Percentiles rank a stretch among this genome's conserved stretches.
These are phyloP conservation scores for Andrena camellia DNA, from an alignment of 2,888 invertebrate genomes.

Conservation along the genomic window DNA sequence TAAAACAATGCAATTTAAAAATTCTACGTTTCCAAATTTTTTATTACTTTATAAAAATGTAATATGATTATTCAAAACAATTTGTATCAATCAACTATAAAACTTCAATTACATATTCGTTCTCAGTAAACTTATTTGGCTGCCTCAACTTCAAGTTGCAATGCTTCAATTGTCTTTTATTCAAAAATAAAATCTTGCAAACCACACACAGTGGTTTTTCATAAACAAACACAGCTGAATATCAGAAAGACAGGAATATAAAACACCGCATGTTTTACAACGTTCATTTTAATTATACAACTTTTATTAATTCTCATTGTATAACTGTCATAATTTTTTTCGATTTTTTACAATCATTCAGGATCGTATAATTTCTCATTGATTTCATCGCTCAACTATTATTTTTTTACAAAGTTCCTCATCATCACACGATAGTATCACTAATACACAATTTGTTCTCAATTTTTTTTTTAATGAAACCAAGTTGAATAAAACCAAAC, in stretches of 20 bases:
- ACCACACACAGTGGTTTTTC: background rate
- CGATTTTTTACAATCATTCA: constrained; percentile 39
- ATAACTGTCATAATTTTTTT: constrained; percentile 48
- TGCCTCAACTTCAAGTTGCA: too few relatives aligned
- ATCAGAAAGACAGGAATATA: constrained; percentile 34
- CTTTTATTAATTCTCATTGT: constrained; percentile 53
- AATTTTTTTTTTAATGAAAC: constrained; percentile 11
- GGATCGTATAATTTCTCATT: constrained; percentile 27
- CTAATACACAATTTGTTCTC: constrained; percentile 30
- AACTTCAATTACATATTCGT: too few relatives aligned
- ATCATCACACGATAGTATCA: constrained; percentile 31
- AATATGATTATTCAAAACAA: too few relatives aligned
- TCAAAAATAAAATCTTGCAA: too few relatives aligned
- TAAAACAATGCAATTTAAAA: too few relatives aligned
- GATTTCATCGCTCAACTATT: constrained; percentile 11
- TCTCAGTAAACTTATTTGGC: too few relatives aligned
- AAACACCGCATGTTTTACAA: constrained; percentile 42
- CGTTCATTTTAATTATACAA: constrained; percentile 51
- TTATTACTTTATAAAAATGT: too few relatives aligned
- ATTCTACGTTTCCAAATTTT: too few relatives aligned
- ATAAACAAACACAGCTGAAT: background rate
- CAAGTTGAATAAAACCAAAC: constrained; percentile 32
- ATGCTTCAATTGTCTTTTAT: too few relatives aligned
- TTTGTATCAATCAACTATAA: too few relatives aligned
- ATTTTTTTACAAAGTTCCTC: constrained; percentile 29